phyloP scores from a whole-genome alignment of 23 tunicate species.

The Oikopleura dioica region DNA sequence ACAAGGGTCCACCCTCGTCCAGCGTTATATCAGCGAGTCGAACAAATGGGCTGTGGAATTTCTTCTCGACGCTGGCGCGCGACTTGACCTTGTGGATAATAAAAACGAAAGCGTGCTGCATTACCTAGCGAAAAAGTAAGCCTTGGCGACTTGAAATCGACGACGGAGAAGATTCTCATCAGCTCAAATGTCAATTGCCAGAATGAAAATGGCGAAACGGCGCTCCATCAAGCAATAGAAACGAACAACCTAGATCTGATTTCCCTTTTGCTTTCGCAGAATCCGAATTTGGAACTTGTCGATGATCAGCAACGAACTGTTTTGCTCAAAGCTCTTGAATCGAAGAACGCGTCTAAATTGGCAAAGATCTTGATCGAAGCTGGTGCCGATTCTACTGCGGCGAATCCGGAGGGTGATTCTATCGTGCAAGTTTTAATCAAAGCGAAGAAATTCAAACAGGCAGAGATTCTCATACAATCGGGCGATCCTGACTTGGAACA shows the following conservation, averaged over 20 bases:
- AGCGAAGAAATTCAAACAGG: no score
- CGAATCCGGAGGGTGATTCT: no score
- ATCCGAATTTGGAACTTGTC: slow-evolving; percentile 22
- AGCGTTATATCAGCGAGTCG: neutral
- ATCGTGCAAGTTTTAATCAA: no score
- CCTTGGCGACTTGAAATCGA: neutral
- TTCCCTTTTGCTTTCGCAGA: slow-evolving; percentile 24
- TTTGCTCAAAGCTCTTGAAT: slow-evolving; percentile 19
- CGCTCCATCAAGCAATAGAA: slow-evolving; percentile 26
- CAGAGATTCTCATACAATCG: no score
- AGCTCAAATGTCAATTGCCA: slow-evolving; percentile 18
- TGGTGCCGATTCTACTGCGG: no score
- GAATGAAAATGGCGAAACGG: slow-evolving; percentile 35
- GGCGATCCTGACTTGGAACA: no score
- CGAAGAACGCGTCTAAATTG: neutral
- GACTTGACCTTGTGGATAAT: neutral
- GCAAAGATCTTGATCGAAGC: neutral
- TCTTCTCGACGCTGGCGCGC: neutral
- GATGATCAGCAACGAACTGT: slow-evolving; percentile 21
- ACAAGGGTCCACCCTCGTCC: neutral
- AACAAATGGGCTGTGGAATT: neutral
- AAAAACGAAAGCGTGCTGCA: neutral
- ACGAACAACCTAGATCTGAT: slow-evolving; percentile 22
- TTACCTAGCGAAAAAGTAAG: neutral
- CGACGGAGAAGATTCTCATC: neutral